Evolutionary conservation across 2,113 vertebrate genomes (phyloP).

Genomic region (Erinaceus europaeus): DNA sequence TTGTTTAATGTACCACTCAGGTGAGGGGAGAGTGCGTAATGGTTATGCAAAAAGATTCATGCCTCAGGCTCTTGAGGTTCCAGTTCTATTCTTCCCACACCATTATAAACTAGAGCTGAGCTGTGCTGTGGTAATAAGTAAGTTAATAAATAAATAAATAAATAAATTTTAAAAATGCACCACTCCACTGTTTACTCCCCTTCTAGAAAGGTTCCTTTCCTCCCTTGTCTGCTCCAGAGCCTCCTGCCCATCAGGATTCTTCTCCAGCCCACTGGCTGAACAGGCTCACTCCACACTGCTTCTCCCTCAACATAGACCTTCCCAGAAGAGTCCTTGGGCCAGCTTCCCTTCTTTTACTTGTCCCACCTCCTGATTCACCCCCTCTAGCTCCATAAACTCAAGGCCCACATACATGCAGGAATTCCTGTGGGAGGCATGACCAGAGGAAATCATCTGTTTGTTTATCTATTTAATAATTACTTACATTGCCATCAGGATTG

Average conservation of each 20-base stretch:
- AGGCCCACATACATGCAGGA: background rate
- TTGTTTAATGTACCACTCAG: too few species aligned
- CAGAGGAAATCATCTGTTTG: conserved; percentile 12
- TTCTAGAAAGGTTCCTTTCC: background rate
- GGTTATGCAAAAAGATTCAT: too few species aligned
- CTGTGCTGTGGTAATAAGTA: too few species aligned
- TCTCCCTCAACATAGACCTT: background rate
- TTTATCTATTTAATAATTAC: too few species aligned
- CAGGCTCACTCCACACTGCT: background rate
- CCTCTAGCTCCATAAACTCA: background rate
- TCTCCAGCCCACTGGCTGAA: background rate
- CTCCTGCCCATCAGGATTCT: background rate
- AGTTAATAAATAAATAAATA: too few species aligned
- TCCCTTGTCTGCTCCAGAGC: background rate
- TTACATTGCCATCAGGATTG: too few species aligned
- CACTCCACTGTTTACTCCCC: background rate
- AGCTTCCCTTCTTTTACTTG: background rate
- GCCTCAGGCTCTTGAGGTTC: too few species aligned
- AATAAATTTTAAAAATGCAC: background rate
- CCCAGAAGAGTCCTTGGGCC: background rate
- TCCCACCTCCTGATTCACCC: background rate
- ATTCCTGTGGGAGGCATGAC: conserved; percentile 5
- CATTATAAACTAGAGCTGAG: too few species aligned
- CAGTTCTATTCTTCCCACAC: too few species aligned
- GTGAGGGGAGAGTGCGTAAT: too few species aligned